phyloP scores from a whole-genome alignment of 2,888 invertebrate genomes.

The Drosophila multiciliata region DNA sequence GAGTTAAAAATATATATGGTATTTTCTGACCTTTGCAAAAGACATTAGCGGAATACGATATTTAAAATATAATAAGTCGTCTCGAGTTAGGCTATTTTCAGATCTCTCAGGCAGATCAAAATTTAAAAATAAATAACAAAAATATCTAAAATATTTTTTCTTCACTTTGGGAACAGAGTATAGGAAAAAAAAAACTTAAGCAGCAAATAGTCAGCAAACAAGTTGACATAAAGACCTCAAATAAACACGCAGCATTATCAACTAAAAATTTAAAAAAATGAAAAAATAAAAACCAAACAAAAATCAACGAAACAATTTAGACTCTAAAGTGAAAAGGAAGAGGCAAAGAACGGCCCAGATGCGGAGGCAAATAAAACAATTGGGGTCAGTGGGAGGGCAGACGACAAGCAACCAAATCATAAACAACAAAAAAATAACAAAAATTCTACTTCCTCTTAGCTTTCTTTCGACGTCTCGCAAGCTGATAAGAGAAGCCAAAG shows the following conservation, averaged over 20 bases:
- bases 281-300: conserved; percentile 17
- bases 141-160: background rate
- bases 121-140: background rate
- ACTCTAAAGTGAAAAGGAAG: conserved; percentile 7
- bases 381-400: conserved; percentile 32
- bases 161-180: background rate
- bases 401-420: conserved; percentile 25
- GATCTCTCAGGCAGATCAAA: too few species aligned
- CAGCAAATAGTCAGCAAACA: conserved; percentile 41
- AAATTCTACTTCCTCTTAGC: conserved; percentile 70
- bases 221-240: conserved; percentile 80
- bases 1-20: background rate
- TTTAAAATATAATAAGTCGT: background rate
- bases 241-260: conserved; percentile 70
- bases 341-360: conserved; percentile 28
- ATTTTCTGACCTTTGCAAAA: background rate
- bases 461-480: conserved; percentile 14
- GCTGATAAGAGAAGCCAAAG: conserved; percentile 28
- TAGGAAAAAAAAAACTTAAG: conserved; percentile 15
- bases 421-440: conserved; percentile 19
- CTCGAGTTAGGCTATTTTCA: background rate
- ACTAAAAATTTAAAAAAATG: conserved; percentile 23
- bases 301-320: conserved; percentile 49
- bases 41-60: background rate
- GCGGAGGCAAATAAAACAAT: conserved; percentile 15